A percentile compares a stretch with the other conserved stretches of the same genome.
Evolutionary conservation across 92 coral and sea anemone species (phyloP).

Genomic region (Zoanthus sansibaricus): DNA sequence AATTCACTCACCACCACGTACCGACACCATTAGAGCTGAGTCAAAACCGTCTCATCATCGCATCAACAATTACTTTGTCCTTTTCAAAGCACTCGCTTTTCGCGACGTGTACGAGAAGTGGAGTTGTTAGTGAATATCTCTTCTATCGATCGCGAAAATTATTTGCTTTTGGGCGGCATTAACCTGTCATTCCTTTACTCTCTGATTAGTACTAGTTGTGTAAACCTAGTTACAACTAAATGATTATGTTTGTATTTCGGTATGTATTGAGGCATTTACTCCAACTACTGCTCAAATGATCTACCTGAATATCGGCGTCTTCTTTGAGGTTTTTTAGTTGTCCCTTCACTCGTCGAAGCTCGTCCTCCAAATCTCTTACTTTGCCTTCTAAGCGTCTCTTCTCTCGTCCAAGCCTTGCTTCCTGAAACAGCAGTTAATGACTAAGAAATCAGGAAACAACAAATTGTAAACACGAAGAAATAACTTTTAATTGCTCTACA

Average conservation of each 20-base stretch:
- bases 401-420: constrained; percentile 73
- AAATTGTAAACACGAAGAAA: not conserved
- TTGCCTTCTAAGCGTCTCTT: constrained; percentile 61
- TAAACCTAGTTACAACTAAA: no score
- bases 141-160: no score
- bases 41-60: no score
- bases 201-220: no score
- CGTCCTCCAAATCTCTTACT: constrained; percentile 77
- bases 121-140: no score
- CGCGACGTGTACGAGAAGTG: no score
- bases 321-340: constrained; percentile 51
- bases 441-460: not conserved
- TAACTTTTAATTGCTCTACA: not conserved
- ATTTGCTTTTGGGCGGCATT: no score
- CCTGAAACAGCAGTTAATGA: constrained; percentile 45
- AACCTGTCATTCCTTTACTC: not conserved
- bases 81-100: no score
- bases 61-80: no score
- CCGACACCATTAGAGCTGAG: no score
- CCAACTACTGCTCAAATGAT: not conserved
- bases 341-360: constrained; percentile 66
- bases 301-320: constrained; percentile 61
- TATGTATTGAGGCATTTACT: not conserved
- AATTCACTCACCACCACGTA: no score
- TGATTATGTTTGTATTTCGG: not conserved